Evolutionary conservation across 1,140 invertebrate genomes (phyloP).

Genomic region (Papilio dardanus): DNA sequence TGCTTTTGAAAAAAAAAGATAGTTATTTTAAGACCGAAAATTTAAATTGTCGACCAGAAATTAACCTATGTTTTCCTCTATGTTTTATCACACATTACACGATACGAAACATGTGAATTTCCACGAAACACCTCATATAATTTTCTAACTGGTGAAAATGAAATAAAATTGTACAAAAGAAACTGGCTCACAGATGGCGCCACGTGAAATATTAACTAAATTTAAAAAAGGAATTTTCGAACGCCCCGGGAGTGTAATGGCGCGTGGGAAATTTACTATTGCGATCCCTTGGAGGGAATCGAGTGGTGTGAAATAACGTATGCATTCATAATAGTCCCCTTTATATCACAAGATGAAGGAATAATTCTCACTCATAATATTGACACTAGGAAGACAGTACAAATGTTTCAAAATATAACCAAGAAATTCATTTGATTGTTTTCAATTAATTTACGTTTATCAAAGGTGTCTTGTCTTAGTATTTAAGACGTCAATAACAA

Average conservation of each 20-base stretch:
- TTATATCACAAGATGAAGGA: constrained; percentile 13
- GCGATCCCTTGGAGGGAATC: constrained; percentile 42
- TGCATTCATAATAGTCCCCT: constrained; percentile 38
- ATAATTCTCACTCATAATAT: not conserved
- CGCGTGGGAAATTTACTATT: constrained; percentile 58
- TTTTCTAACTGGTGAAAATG: constrained; percentile 45
- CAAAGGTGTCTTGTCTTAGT: too few species aligned
- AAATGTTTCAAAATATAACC: not conserved
- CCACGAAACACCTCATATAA: constrained; percentile 38
- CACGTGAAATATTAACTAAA: constrained; percentile 64
- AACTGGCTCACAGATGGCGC: constrained; percentile 56
- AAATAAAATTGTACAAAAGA: constrained; percentile 51
- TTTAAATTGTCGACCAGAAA: not conserved
- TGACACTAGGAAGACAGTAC: not conserved
- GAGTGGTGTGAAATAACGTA: constrained; percentile 42
- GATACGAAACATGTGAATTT: constrained; percentile 34
- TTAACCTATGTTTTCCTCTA: not conserved
- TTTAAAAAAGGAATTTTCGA: constrained; percentile 58
- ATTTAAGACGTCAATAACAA: constrained; percentile 13
- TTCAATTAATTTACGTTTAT: not conserved
- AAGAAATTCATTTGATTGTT: not conserved
- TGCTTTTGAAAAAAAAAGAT: too few species aligned
- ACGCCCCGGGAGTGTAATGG: constrained; percentile 52
- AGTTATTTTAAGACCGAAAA: too few species aligned
- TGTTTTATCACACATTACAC: constrained; percentile 9